Evolutionary conservation across 2,113 vertebrate species (phyloP), one percentile per base, ranked within the genome.

Genomic region (Todiramphus chloris): DNA sequence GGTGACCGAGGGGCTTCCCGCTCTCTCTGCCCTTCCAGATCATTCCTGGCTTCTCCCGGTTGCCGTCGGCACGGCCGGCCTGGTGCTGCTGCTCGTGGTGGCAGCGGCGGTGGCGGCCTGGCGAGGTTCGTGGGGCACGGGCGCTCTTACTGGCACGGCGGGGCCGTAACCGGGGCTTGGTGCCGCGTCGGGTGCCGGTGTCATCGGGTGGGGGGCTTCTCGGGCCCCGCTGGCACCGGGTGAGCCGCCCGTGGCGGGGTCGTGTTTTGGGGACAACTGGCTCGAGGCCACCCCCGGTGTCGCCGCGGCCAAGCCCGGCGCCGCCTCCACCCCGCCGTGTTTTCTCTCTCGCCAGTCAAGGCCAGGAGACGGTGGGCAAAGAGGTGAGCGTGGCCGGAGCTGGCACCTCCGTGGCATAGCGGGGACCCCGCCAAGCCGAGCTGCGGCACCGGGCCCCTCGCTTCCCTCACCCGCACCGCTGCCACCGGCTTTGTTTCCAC

Each of bases 31-130:
- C 28, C 25, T 76, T 48, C 46, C 72, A 76, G 97, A 35, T 55
- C 53, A 58, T 12, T 37, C 81, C 19, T 97, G 97, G 97, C 75
- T 97, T 53, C 48, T 97, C 83, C 81, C 69, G 2, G 87, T 95
- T 7, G 94, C 91, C 11, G 41, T 97, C 55, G 53, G 96, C 35
- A 62, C 51, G 51, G 84, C 53, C 5, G 93, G 92, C 41, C 72
- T 50, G 2, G 10, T 84, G 43, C 30, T 97, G 60, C 70, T 97
- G 58, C 28, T 96, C 8, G 3, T 39, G 60, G 24, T 24, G 60
- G 67, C 33, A 27, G 30, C 12, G 5, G 7, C 62, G 4, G 13
- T 89, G 67, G 70, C 44, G 30, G 66, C 89, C 30, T 87, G 76
- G 81, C 92, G 56, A 97, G 96, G 97, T 98, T 92, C 1, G 17